A percentile compares a stretch with the other conserved stretches of the same genome.
phyloP scores from a whole-genome alignment of 35 echinoderm and acorn worm species.

The Ophiothrix spiculata region DNA sequence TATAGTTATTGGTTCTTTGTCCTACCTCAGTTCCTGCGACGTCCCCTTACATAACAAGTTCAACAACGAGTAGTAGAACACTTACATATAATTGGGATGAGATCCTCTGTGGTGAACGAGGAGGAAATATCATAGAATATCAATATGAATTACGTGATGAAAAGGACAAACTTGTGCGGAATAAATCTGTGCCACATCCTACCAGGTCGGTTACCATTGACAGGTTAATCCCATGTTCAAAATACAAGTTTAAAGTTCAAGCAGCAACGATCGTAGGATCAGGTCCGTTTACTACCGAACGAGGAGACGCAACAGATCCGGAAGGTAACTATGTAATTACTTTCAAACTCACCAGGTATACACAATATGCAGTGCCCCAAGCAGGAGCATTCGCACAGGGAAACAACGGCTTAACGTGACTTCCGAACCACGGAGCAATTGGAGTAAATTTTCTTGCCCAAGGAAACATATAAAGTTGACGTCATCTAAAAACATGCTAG shows the following conservation, averaged over 20 bases:
- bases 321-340: too few species aligned
- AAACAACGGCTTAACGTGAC: too few species aligned
- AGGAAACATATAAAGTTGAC: too few species aligned
- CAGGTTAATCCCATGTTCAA: slow-evolving; percentile 26
- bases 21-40: neutral
- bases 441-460: too few species aligned
- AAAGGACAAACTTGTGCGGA: neutral
- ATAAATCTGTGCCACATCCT: neutral
- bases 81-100: neutral
- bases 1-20: too few species aligned
- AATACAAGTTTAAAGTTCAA: slow-evolving; percentile 30
- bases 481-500: too few species aligned
- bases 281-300: slow-evolving; percentile 26
- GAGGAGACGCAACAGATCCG: neutral
- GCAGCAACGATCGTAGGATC: slow-evolving; percentile 17
- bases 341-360: too few species aligned
- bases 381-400: too few species aligned
- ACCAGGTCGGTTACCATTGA: neutral
- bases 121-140: neutral
- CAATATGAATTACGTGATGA: neutral
- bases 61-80: neutral
- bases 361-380: too few species aligned
- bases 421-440: too few species aligned
- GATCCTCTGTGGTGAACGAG: neutral
- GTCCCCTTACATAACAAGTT: neutral